Evolutionary conservation across 2,797 vertebrate species (phyloP), one percentile per base, ranked within the genome.

Genomic region (Rhynchotus rufescens): DNA sequence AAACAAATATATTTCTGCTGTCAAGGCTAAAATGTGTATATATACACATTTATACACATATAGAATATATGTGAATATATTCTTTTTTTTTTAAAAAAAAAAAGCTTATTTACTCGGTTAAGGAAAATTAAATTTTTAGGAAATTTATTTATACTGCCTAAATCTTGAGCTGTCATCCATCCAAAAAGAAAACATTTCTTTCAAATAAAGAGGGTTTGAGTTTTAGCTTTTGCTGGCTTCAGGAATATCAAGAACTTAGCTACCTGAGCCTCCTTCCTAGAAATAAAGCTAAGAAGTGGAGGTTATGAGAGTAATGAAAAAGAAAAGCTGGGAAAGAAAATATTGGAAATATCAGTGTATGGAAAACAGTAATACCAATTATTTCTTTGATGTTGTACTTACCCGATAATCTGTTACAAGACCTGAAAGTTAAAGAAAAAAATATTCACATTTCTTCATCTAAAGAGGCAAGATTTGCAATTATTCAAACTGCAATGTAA

Each of bases 321-420:
- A 74, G 16, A 22, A 30, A 65, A 47, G 15, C 10, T 28, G 71
- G 32, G 54, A 75, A 75, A 66, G n/a, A n/a, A n/a, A n/a, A n/a
- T n/a, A n/a, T 28, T 74, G 32, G 54, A 75, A 75, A 66, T 66
- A 45, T 4, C 15, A 56, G 15, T 26, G 47, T 13, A 36, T 38
- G 65, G 4, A 68, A 72, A 72, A 21, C 32, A 68, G 45, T 51
- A 40, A 8, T 28, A 54, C 22, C 78, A 59, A 51, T 57, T 49
- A 69, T 56, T 83, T 40, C 20, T 25, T 1, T 20, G 15, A 49
- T 73, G 28, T 21, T 69, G n/a, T 87, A 98, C 98, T 98, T 97
- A 99, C 98, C 97, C 98, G 97, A 64, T 99, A 99, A 90, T 99
- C 98, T 32, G 98, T 99, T 92, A 99, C 97, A 59, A 98, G 95